Percentiles rank a stretch among this genome's conserved stretches.
Evolutionary conservation across 2,888 invertebrate genomes (phyloP).

Genomic region (Lypha dubia): DNA sequence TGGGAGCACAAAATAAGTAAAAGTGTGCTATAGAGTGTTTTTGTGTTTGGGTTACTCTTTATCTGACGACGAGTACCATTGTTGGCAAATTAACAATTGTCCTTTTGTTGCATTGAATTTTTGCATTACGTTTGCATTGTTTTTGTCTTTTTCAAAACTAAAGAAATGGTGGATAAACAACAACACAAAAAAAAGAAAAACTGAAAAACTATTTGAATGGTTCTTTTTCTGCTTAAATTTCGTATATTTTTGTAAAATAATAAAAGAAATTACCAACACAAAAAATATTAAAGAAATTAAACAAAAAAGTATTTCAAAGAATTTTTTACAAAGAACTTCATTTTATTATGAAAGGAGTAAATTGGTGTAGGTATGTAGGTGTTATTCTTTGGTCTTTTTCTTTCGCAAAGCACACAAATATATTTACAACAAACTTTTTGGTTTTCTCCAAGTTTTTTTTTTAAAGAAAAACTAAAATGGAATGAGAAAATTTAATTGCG

Average conservation of each 20-base stretch:
- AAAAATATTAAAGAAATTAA: neutral
- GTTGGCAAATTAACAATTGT: slow-evolving; percentile 67
- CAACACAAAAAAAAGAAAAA: no score
- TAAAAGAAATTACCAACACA: neutral
- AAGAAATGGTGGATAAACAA: slow-evolving; percentile 36
- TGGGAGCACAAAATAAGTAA: neutral
- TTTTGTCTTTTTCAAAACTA: slow-evolving; percentile 52
- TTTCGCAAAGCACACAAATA: slow-evolving; percentile 36
- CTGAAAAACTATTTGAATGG: slow-evolving; percentile 41
- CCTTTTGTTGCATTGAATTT: slow-evolving; percentile 55
- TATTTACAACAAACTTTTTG: slow-evolving; percentile 31
- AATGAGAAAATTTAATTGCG: slow-evolving; percentile 59
- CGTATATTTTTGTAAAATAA: slow-evolving; percentile 14
- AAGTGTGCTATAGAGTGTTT: slow-evolving; percentile 7
- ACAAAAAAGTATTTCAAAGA: slow-evolving; percentile 28
- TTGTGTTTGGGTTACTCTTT: slow-evolving; percentile 21
- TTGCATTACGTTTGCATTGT: slow-evolving; percentile 24
- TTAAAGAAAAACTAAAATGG: slow-evolving; percentile 23
- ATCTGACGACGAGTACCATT: slow-evolving; percentile 46
- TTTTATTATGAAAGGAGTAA: slow-evolving; percentile 11
- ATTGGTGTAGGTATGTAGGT: slow-evolving; percentile 20
- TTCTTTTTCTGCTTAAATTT: slow-evolving; percentile 26
- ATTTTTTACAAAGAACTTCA: slow-evolving; percentile 25
- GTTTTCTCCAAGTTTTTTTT: slow-evolving; percentile 3
- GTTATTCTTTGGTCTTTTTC: slow-evolving; percentile 5